phyloP scores from a whole-genome alignment of 2,113 vertebrate genomes.

The Fulmarus glacialis region DNA sequence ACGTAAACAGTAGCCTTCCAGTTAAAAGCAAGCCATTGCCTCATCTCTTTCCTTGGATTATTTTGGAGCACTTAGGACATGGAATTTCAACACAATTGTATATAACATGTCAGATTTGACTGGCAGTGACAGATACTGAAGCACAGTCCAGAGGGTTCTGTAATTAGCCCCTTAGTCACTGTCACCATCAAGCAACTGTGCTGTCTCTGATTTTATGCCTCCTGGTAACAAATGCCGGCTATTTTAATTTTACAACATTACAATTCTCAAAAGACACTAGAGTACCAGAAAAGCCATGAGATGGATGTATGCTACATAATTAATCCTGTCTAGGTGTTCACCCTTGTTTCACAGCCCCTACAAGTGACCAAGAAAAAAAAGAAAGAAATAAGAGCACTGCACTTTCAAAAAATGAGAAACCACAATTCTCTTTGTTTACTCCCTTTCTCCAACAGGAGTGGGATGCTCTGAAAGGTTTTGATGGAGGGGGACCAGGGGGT shows the following conservation, averaged over 20 bases:
- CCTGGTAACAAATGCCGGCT: slow-evolving; percentile 56
- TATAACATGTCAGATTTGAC: slow-evolving; percentile 42
- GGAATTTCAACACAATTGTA: slow-evolving; percentile 11
- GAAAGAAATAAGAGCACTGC: neutral
- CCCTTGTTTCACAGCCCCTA: neutral
- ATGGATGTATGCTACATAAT: neutral
- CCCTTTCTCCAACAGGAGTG: neutral
- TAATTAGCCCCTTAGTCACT: slow-evolving; percentile 70
- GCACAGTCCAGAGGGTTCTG: slow-evolving; percentile 43
- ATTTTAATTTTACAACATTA: slow-evolving; percentile 60
- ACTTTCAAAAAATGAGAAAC: neutral
- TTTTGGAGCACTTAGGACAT: slow-evolving; percentile 16
- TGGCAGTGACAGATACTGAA: slow-evolving; percentile 41
- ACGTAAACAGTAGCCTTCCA: neutral
- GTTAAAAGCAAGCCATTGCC: neutral
- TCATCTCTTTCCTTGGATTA: slow-evolving; percentile 28
- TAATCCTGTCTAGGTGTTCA: neutral
- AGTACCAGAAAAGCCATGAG: neutral
- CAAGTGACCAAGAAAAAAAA: neutral
- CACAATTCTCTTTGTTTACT: neutral
- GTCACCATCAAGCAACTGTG: slow-evolving; percentile 44
- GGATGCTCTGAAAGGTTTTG: neutral
- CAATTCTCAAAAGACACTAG: slow-evolving; percentile 48
- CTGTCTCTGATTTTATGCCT: slow-evolving; percentile 56
- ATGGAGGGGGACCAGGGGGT: neutral